Conservation (phyloP, 2,113 vertebrate species). For the Alethe diademata region DNA sequence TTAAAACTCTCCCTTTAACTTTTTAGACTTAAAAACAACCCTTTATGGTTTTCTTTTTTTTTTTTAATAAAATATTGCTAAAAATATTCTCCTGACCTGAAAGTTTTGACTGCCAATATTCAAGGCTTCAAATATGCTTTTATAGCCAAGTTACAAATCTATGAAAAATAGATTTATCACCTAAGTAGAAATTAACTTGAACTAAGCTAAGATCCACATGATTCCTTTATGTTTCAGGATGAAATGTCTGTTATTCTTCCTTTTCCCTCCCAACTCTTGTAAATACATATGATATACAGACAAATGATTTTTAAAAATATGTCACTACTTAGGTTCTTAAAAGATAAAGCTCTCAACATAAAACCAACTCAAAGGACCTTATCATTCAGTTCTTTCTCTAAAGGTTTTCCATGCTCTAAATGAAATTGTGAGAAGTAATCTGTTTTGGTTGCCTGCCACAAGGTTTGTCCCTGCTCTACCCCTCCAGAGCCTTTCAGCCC, state of each 20-base stretch:
- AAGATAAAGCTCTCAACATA: background rate
- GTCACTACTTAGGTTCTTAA: conserved; percentile 21
- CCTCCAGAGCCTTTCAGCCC: background rate
- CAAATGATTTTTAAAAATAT: conserved; percentile 41
- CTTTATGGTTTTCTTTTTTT: background rate
- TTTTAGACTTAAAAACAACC: conserved; percentile 39
- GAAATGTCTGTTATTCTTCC: background rate
- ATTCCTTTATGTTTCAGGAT: conserved; percentile 5
- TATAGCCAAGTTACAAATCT: conserved; percentile 58
- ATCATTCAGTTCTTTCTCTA: background rate
- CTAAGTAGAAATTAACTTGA: conserved; percentile 41
- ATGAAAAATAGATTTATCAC: conserved; percentile 56
- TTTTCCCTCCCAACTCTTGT: background rate
- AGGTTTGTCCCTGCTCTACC: background rate
- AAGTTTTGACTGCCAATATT: conserved; percentile 56
- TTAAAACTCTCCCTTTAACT: background rate
- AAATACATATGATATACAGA: background rate
- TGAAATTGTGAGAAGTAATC: background rate
- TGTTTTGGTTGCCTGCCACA: background rate
- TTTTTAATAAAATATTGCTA: conserved; percentile 35
- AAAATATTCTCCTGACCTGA: conserved; percentile 56
- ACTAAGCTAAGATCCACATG: conserved; percentile 45
- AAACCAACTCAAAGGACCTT: background rate
- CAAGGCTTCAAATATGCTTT: conserved; percentile 54
- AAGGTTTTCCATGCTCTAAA: background rate